Percentiles rank a stretch among this genome's conserved stretches.
These are phyloP conservation scores for Mallateleia sp. DNA, from an alignment of 2,888 invertebrate species.

Conservation along the genomic window DNA sequence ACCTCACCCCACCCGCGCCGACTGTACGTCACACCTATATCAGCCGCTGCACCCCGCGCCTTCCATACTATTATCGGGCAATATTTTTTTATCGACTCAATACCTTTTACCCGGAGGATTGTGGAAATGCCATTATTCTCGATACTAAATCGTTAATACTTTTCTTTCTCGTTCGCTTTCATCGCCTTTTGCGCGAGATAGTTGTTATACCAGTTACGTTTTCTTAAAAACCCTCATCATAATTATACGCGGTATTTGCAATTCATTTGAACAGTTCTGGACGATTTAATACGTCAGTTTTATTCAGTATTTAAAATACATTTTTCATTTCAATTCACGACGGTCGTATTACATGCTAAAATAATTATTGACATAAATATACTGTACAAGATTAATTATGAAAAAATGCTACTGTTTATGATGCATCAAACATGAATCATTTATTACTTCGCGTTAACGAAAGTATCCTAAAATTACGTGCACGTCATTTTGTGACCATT, in stretches of 20 bases:
- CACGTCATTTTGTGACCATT: slow-evolving; percentile 11
- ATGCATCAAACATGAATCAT: background rate
- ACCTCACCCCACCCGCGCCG: slow-evolving; percentile 38
- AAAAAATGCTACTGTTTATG: slow-evolving; percentile 12
- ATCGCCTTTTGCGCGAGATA: slow-evolving; percentile 64
- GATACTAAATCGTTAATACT: slow-evolving; percentile 75
- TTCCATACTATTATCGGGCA: slow-evolving; percentile 75
- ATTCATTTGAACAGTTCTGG: slow-evolving; percentile 41
- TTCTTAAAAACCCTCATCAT: slow-evolving; percentile 49
- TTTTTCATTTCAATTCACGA: slow-evolving; percentile 25
- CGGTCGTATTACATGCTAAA: background rate
- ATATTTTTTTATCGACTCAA: slow-evolving; percentile 77
- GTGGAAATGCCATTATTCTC: slow-evolving; percentile 74
- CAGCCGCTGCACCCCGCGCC: slow-evolving; percentile 29
- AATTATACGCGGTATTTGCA: slow-evolving; percentile 69
- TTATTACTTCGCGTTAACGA: background rate
- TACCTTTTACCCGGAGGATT: slow-evolving; percentile 61
- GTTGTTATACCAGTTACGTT: slow-evolving; percentile 65
- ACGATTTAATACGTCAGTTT: slow-evolving; percentile 44
- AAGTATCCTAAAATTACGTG: background rate
- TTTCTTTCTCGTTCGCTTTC: slow-evolving; percentile 58
- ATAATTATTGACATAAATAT: background rate
- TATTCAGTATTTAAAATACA: slow-evolving; percentile 54
- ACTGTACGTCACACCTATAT: slow-evolving; percentile 61
- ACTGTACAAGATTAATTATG: background rate